Evolutionary conservation across 2,888 invertebrate genomes (phyloP).

Genomic region (Minunthozetes semirufus): DNA sequence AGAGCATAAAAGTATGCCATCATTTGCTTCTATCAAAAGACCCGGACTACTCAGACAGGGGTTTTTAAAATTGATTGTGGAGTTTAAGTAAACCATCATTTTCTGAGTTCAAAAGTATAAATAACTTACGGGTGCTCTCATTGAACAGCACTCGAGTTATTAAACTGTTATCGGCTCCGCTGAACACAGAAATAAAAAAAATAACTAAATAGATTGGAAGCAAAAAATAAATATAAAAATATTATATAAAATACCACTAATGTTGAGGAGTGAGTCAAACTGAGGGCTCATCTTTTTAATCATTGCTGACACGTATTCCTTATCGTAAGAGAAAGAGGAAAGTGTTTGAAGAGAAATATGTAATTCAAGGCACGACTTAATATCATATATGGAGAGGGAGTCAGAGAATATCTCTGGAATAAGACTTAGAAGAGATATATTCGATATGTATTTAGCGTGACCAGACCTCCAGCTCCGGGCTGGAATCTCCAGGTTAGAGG

Average conservation of each 20-base stretch:
- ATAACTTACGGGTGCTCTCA: neutral
- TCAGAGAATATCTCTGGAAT: neutral
- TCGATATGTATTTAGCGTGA: neutral
- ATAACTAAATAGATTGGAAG: neutral
- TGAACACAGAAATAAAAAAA: conserved; percentile 10
- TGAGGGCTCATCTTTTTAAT: neutral
- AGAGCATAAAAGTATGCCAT: too few species aligned
- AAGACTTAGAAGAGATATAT: neutral
- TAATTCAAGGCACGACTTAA: conserved; percentile 20
- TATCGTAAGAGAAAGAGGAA: neutral
- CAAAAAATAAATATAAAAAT: neutral
- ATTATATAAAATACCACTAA: neutral
- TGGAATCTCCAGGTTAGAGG: too few species aligned
- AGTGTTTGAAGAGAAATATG: neutral
- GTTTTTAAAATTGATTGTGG: neutral
- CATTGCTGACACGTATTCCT: conserved; percentile 20
- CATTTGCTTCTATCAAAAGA: too few species aligned
- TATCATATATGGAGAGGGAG: neutral
- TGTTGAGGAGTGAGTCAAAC: neutral
- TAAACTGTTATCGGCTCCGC: conserved; percentile 24
- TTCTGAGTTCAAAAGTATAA: neutral
- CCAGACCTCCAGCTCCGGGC: too few species aligned
- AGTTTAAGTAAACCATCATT: neutral
- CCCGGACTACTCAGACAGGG: too few species aligned
- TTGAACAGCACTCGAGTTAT: conserved; percentile 7